Conservation (phyloP, 2,888 invertebrate genomes). For the Phyllotreta cruciferae region DNA sequence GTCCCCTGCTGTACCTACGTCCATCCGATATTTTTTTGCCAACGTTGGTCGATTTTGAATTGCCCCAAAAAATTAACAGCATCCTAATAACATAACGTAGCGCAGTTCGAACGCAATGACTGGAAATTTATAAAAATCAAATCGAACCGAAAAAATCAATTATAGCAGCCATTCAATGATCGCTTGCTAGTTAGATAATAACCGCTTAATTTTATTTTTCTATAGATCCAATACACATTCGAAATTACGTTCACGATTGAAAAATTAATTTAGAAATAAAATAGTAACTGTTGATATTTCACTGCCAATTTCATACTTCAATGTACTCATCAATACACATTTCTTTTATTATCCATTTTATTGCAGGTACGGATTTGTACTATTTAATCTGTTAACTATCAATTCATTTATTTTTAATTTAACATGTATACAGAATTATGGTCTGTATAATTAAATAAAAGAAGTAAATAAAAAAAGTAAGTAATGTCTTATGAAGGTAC, state of each 20-base stretch:
- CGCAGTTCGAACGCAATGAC: too few relatives aligned
- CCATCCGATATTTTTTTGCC: neutral
- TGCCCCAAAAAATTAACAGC: neutral
- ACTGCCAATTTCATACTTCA: constrained; percentile 17
- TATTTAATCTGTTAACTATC: too few relatives aligned
- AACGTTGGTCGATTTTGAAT: neutral
- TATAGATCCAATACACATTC: neutral
- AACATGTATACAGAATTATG: too few relatives aligned
- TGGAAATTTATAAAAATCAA: too few relatives aligned
- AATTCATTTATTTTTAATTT: too few relatives aligned
- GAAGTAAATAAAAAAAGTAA: too few relatives aligned
- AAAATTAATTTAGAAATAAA: constrained; percentile 10
- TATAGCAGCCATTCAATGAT: too few relatives aligned
- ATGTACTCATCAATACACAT: constrained; percentile 17
- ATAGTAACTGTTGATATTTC: constrained; percentile 12
- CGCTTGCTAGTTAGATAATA: constrained; percentile 1
- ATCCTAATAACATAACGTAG: too few relatives aligned
- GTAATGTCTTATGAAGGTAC: too few relatives aligned
- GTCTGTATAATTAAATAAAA: too few relatives aligned
- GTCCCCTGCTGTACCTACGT: constrained; percentile 12
- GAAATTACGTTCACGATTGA: neutral
- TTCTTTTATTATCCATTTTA: constrained; percentile 4
- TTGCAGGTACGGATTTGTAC: too few relatives aligned
- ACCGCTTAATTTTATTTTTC: constrained; percentile 6
- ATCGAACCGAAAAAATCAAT: too few relatives aligned